Evolutionary conservation across 1,140 invertebrate species (phyloP), one percentile per base, ranked within the genome.

Genomic region (Neodiprion lecontei): DNA sequence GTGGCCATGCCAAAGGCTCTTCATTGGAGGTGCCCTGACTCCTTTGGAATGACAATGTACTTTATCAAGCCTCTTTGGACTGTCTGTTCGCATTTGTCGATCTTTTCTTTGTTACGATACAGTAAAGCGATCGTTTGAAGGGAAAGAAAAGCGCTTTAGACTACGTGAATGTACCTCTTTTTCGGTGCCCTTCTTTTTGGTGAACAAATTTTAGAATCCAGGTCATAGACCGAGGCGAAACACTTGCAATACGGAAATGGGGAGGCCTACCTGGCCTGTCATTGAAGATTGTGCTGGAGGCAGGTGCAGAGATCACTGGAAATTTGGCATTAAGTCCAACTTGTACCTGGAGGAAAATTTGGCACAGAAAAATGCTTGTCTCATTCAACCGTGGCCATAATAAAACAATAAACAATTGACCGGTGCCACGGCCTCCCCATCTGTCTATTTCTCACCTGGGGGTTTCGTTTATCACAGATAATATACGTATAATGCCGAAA

Each of bases 1-100:
- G 90, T 88, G 87, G 90, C 91, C 91, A 92, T 92, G 79, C 81
- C 81, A 83, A 70, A 75, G 70, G 75, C 76, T 81, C 84, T 82
- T 86, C 83, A 87, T 86, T 84, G 78, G 78, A 78, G 74, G 77
- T 77, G 74, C 70, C 70, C 40, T 12, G n/a, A 61, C 28, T 40
- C 28, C 28, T 61, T 14, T 61, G 53, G 2, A 9, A 4, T 2
- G 1, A 40, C 28, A 40, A 40, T 1, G 28, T 40, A 40, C 12
- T 28, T 69, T 5, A 14, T 40, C 14, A 17, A 14, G 68, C 80
- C 78, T 73, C 23, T 61, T 72, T 53, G 50, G 53, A 48, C 17
- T 17, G 11, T 61, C n/a, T 69, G 47, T 66, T 23, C 71, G n/a
- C 47, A 14, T 28, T 47, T 61, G 48, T 74, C 28, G 10, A 28